phyloP scores from a whole-genome alignment of 2,113 vertebrate genomes.

The Anoplopoma fimbria region DNA sequence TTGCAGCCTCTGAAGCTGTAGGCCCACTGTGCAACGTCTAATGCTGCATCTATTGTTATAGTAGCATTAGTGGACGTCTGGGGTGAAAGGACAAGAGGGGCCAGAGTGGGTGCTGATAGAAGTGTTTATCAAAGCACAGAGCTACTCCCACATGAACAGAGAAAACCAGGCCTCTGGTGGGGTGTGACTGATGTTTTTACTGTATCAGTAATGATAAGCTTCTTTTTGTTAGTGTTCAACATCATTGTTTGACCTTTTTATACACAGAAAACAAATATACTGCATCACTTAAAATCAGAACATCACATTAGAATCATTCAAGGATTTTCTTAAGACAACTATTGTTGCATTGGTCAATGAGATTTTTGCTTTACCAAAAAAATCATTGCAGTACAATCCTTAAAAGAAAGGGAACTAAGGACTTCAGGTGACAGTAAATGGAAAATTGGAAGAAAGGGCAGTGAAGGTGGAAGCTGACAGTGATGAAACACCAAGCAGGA shows the following conservation, averaged over 20 bases:
- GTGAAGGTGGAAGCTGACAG: slow-evolving; percentile 76
- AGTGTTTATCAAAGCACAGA: slow-evolving; percentile 60
- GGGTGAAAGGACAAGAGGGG: slow-evolving; percentile 58
- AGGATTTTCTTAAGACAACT: not conserved
- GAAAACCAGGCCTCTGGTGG: slow-evolving; percentile 33
- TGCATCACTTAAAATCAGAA: not conserved
- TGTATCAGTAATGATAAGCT: slow-evolving; percentile 13
- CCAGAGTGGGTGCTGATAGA: slow-evolving; percentile 62
- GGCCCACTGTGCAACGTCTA: slow-evolving; percentile 68
- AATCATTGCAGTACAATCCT: slow-evolving; percentile 15
- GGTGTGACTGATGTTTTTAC: slow-evolving; percentile 27
- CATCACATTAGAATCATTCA: not conserved
- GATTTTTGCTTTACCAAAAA: not conserved
- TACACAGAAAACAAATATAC: not conserved
- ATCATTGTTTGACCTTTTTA: slow-evolving; percentile 9
- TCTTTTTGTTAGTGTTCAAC: slow-evolving; percentile 12
- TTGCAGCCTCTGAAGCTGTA: slow-evolving; percentile 65
- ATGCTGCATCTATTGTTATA: slow-evolving; percentile 65
- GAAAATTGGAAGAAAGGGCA: slow-evolving; percentile 67
- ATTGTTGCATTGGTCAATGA: not conserved
- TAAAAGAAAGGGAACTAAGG: slow-evolving; percentile 24
- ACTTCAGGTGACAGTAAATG: slow-evolving; percentile 50
- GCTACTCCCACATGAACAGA: slow-evolving; percentile 54
- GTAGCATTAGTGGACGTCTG: slow-evolving; percentile 47
- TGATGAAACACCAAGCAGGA: slow-evolving; percentile 76